These are phyloP conservation scores for Notiomystis cincta DNA, from an alignment of 2,113 vertebrate species.

Conservation along the genomic window DNA sequence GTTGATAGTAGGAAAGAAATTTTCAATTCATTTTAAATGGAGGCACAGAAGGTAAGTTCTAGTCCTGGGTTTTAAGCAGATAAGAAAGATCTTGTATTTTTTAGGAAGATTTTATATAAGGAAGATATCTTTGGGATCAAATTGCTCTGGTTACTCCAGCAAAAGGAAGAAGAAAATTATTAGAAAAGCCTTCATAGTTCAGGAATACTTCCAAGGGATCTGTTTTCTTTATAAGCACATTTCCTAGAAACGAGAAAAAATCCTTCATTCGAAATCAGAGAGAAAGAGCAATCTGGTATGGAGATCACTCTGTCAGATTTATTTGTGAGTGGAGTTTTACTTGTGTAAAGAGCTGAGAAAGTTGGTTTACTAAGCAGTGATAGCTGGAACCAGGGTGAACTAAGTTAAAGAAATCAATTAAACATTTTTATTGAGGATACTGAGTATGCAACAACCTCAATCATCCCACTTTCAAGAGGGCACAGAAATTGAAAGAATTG, in stretches of 20 bases:
- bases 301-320: background rate
- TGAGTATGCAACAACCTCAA: background rate
- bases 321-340: background rate
- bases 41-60: background rate
- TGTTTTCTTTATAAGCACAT: background rate
- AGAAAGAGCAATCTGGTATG: background rate
- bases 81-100: background rate
- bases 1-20: background rate
- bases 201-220: background rate
- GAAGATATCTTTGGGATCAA: background rate
- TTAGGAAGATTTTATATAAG: background rate
- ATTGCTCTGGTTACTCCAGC: background rate
- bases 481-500: background rate
- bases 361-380: background rate
- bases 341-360: background rate
- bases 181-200: background rate
- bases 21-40: background rate
- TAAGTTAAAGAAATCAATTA: background rate
- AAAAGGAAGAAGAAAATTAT: background rate
- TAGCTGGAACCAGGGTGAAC: background rate
- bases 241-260: background rate
- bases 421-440: background rate
- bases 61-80: background rate
- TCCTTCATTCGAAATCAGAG: background rate
- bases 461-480: background rate